Evolutionary conservation across 2,888 invertebrate species (phyloP).

Genomic region (Agapostemon virescens): DNA sequence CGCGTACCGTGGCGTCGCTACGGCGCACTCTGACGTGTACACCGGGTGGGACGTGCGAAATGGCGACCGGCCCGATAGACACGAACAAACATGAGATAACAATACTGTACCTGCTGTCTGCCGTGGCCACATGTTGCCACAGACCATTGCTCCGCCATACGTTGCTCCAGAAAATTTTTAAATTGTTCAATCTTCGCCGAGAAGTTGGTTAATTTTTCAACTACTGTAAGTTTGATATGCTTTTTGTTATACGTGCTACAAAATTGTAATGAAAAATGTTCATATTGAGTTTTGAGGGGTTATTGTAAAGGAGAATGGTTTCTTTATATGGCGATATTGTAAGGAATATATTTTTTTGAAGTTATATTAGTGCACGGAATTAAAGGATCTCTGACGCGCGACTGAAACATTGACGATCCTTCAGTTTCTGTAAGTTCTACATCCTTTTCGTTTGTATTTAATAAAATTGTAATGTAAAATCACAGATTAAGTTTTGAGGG

Average conservation of each 20-base stretch:
- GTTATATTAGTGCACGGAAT: too few relatives aligned
- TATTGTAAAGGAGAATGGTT: rapidly evolving
- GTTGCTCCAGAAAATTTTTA: background rate
- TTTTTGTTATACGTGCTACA: background rate
- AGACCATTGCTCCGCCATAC: background rate
- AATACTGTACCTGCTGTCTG: background rate
- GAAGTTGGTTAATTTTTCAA: background rate
- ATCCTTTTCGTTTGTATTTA: too few relatives aligned
- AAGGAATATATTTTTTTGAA: background rate
- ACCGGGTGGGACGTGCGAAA: slow-evolving; percentile 57
- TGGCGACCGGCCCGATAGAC: slow-evolving; percentile 32
- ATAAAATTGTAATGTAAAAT: too few relatives aligned
- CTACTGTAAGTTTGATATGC: background rate
- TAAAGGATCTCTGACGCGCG: too few relatives aligned
- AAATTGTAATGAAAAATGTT: background rate
- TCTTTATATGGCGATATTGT: background rate
- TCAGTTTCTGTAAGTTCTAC: too few relatives aligned
- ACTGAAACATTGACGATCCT: too few relatives aligned
- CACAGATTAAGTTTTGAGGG: too few relatives aligned
- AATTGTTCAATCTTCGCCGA: background rate
- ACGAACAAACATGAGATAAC: slow-evolving; percentile 24
- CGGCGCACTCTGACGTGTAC: slow-evolving; percentile 55
- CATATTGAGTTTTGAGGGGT: background rate
- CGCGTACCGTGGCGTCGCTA: slow-evolving; percentile 61
- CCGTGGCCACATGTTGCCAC: background rate